Percentiles rank a stretch among this genome's conserved stretches.
Evolutionary conservation across 2,888 invertebrate genomes (phyloP).

Genomic region (Sericinus montela): DNA sequence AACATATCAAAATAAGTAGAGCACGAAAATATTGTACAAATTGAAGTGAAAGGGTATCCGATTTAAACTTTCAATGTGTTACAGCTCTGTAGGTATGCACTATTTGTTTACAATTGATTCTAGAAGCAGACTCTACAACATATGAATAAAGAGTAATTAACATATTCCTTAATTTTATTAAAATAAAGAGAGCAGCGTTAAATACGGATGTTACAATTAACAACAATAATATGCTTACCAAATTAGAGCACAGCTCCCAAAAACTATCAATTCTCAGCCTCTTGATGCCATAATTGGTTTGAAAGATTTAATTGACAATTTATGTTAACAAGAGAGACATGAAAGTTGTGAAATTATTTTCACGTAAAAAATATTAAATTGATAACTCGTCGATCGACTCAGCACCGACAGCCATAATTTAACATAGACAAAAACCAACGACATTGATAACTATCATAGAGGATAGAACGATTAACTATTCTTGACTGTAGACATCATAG

Average conservation of each 20-base stretch:
- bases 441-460: no score
- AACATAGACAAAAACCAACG: slow-evolving; percentile 39
- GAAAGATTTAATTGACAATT: slow-evolving; percentile 28
- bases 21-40: slow-evolving; percentile 72
- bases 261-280: slow-evolving; percentile 47
- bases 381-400: slow-evolving; percentile 53
- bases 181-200: slow-evolving; percentile 25
- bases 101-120: neutral
- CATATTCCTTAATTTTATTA: neutral
- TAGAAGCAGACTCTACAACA: neutral
- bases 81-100: neutral
- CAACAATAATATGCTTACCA: slow-evolving; percentile 52
- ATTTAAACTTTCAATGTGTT: slow-evolving; percentile 28
- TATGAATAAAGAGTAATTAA: neutral
- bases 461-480: no score
- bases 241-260: slow-evolving; percentile 48
- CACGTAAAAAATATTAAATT: slow-evolving; percentile 19
- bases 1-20: slow-evolving; percentile 62
- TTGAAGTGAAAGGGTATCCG: slow-evolving; percentile 74
- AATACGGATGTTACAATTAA: slow-evolving; percentile 38
- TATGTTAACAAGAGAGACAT: slow-evolving; percentile 26
- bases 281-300: slow-evolving; percentile 56
- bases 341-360: slow-evolving; percentile 32
- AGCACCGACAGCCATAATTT: slow-evolving; percentile 58
- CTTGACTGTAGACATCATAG: no score